Conservation (phyloP, 30 jellyfish, hydroid and myxozoan genomes). For the Cassiopea andromeda region DNA sequence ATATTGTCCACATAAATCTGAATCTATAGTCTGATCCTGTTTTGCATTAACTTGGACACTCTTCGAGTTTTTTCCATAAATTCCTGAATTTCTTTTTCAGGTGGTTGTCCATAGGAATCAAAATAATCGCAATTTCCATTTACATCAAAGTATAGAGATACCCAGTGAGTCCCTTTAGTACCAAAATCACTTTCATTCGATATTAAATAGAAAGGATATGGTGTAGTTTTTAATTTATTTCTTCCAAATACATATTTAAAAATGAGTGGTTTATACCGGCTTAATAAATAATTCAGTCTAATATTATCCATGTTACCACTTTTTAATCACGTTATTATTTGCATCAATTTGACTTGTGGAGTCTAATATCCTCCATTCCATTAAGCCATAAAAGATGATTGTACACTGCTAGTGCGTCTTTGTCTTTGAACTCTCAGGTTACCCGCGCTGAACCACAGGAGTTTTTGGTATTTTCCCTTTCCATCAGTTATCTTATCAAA, state of each 20-base stretch:
- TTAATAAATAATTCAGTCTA: background rate
- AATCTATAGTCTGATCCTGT: background rate
- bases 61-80: too few species aligned
- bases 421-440: too few species aligned
- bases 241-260: background rate
- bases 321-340: background rate
- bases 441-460: too few species aligned
- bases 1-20: background rate
- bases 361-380: too few species aligned
- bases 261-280: background rate
- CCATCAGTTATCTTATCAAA: too few species aligned
- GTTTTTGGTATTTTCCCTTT: too few species aligned
- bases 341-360: background rate
- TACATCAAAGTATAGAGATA: background rate
- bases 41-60: background rate
- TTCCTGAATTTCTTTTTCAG: background rate
- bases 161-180: background rate
- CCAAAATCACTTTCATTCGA: background rate
- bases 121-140: background rate
- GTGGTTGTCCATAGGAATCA: background rate
- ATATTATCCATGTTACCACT: background rate
- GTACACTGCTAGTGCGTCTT: too few species aligned
- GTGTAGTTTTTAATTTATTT: background rate
- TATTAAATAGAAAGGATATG: background rate
- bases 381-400: background rate